phyloP scores from a whole-genome alignment of 2,113 vertebrate species.

The Petrocephalus microphthalmus region DNA sequence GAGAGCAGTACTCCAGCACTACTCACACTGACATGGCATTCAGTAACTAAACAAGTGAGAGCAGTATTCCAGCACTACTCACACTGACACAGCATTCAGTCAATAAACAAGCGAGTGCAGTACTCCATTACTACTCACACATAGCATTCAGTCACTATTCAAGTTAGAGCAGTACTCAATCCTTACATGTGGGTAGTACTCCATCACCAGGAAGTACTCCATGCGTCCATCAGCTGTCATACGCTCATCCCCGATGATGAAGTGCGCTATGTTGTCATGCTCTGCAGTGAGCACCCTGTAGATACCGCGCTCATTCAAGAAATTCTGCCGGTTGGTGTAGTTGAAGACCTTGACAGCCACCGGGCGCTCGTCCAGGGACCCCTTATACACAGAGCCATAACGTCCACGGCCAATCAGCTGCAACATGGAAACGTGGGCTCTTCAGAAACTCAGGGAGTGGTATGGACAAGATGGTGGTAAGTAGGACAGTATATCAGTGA shows the following conservation, averaged over 20 bases:
- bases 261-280: conserved; percentile 88
- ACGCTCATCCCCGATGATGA: conserved; percentile 89
- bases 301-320: conserved; percentile 91
- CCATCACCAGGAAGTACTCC: conserved; percentile 95
- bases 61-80: conserved; percentile 52
- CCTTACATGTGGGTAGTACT: conserved; percentile 85
- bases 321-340: conserved; percentile 91
- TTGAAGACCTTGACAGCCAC: conserved; percentile 96
- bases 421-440: not conserved
- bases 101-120: not conserved
- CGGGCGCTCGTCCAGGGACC: conserved; percentile 86
- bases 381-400: conserved; percentile 90
- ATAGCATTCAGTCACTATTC: not conserved
- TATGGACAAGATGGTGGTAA: not conserved
- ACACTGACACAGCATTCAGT: conserved; percentile 35
- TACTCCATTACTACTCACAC: conserved; percentile 60
- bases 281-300: conserved; percentile 93
- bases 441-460: not conserved
- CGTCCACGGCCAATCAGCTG: conserved; percentile 93
- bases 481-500: not conserved
- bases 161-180: not conserved
- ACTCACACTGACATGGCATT: conserved; percentile 59
- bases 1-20: not conserved
- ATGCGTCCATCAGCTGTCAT: conserved; percentile 81
- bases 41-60: not conserved